Evolutionary conservation across 2,797 vertebrate species (phyloP), one percentile per base, ranked within the genome.

Genomic region (Selene dorsalis): DNA sequence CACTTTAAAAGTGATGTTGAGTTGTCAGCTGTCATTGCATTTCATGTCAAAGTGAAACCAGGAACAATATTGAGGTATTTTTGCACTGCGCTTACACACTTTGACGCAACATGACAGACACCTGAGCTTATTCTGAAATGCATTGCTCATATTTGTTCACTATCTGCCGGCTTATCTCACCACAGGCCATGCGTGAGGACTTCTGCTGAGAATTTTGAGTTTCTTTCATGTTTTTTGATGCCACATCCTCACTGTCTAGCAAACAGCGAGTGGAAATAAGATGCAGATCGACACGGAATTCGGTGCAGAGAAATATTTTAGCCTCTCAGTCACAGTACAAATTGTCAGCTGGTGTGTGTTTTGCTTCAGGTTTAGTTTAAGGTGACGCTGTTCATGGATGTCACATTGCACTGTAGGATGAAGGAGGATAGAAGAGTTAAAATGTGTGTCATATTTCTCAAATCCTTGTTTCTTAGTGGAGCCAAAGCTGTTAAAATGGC

Each of bases 351-450:
- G 2, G 61, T 30, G 26, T 50, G 64, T 75, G 75, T 52, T 73
- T 74, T 67, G 57, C 48, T 69, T 14, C 60, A 17, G 66, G 48
- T 80, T 77, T 85, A 38, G 64, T 67, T 84, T 74, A 61, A 79
- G 52, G 16, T 57, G 65, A 53, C 57, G 60, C 50, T 39, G 65
- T 78, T 56, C 18, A 1, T 10, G 32, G 59, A 78, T 84, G 67
- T 85, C 72, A 87, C 76, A 82, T 89, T 69, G 74, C 86, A 83
- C 84, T 17, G 56, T 5, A 13, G 75, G 85, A 89, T 84, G 66
- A 65, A 56, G 57, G 38, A 66, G 43, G 38, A 56, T 68, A 68
- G 78, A 63, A 65, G 83, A 87, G 75, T 83, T 83, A 53, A 80
- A 82, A 84, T 76, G 79, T 83, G 74, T 75, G 71, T 82, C 50